Evolutionary conservation across 2,113 vertebrate species (phyloP).

Genomic region (Bubo bubo): DNA sequence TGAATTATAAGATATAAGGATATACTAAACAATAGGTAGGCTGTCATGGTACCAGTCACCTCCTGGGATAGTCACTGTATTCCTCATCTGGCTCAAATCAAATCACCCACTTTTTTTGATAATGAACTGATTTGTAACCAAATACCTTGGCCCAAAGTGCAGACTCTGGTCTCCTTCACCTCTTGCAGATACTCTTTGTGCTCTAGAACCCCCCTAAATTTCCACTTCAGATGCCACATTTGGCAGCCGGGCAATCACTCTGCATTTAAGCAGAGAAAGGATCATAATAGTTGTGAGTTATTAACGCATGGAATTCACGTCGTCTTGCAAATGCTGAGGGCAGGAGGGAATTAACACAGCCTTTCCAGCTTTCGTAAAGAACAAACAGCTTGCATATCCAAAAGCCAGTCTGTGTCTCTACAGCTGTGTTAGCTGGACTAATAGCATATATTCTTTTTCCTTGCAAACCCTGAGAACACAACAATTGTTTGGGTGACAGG

Average conservation of each 20-base stretch:
- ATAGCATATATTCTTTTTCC: not conserved
- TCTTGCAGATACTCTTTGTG: not conserved
- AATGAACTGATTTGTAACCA: not conserved
- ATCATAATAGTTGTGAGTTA: not conserved
- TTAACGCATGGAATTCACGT: not conserved
- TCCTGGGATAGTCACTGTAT: not conserved
- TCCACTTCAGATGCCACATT: not conserved
- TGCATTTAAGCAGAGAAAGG: not conserved
- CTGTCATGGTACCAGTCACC: not conserved
- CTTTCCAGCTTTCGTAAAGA: slow-evolving; percentile 2
- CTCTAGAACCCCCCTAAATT: not conserved
- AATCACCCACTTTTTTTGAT: not conserved
- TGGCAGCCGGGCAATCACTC: not conserved
- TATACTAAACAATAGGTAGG: not conserved
- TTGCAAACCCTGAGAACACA: slow-evolving; percentile 10
- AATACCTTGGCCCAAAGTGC: not conserved
- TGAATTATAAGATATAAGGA: not conserved
- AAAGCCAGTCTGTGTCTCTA: not conserved
- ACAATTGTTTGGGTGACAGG: not conserved
- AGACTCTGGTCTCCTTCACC: not conserved
- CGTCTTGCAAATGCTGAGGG: not conserved
- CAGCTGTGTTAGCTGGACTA: slow-evolving; percentile 11
- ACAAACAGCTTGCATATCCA: not conserved
- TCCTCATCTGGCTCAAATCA: not conserved
- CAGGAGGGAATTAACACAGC: not conserved